Base-by-base conservation (phyloP, 2,888 invertebrate genomes). In the Hipparchia sbordonii region DNA sequence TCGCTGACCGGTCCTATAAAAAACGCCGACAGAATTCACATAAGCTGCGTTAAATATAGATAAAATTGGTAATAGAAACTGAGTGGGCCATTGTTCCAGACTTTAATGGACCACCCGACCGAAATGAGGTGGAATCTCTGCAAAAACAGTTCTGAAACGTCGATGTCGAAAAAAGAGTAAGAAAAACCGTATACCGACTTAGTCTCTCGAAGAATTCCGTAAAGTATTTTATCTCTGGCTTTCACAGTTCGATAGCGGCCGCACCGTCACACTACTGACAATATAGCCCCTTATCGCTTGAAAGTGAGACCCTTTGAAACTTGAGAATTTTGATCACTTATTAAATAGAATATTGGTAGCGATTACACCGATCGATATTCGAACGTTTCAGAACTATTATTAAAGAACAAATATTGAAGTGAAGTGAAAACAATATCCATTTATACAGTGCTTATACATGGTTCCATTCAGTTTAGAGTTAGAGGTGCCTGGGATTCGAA, bases 71-170 rank as follows among this genome's bases (percentile, higher is more conserved):
- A 90, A 90, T 89, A 91, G 88, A 87, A 87, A 82, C 84, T 83
- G 85, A 91, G 90, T 86, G 87, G 87, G 74, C 90, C 89, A 91
- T 93, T 93, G 92, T 92, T 91, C 89, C 86, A 85, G 75, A 23
- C 77, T 81, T 88, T 90, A 91, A 91, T 91, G 92, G 93, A 91
- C 92, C 92, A 92, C 92, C 91, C 92, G 89, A 84, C 85, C 82
- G 87, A 85, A 85, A 82, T 75, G 74, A 79, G 82, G 83, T 83
- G 88, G 83, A 83, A 81, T 85, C 82, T 82, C 82, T 82, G 91
- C 92, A 90, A 92, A 92, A 92, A 90, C 90, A 77, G 79, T 81
- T 84, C 77, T 79, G 82, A 86, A 86, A 86, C 83, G 84, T 83
- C 84, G 85, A 83, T 85, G 82, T 82, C 82, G 82, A 85, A 91